Evolutionary conservation across 2,888 invertebrate genomes (phyloP).

Genomic region (Microdon myrmicae): DNA sequence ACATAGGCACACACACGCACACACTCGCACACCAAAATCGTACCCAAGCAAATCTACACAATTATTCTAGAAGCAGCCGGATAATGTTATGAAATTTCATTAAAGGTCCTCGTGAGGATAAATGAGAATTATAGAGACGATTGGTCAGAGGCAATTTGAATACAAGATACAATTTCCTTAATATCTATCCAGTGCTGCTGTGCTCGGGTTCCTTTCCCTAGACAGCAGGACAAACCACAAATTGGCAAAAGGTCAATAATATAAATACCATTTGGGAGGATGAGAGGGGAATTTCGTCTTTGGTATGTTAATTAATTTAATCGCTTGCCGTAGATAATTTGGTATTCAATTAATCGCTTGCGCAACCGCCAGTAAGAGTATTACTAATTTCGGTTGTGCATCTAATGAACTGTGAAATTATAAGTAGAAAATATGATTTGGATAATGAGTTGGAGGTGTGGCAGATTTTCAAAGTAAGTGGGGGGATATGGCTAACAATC

Average conservation of each 20-base stretch:
- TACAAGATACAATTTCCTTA: slow-evolving; percentile 32
- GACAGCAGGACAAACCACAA: slow-evolving; percentile 9
- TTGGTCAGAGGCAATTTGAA: slow-evolving; percentile 39
- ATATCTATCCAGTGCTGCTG: slow-evolving; percentile 23
- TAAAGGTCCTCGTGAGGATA: slow-evolving; percentile 35
- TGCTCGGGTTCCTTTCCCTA: slow-evolving; percentile 2
- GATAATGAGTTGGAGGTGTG: neutral
- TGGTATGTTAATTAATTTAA: slow-evolving; percentile 44
- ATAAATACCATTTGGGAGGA: neutral
- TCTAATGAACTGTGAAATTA: slow-evolving; percentile 47
- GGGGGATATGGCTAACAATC: no score
- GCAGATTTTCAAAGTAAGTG: no score
- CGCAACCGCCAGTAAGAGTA: slow-evolving; percentile 45
- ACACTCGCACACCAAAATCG: neutral
- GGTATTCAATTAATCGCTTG: slow-evolving; percentile 49
- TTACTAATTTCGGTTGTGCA: slow-evolving; percentile 43
- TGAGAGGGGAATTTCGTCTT: slow-evolving; percentile 17
- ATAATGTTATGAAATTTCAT: no score
- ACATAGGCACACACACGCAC: neutral
- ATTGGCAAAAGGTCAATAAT: slow-evolving; percentile 1
- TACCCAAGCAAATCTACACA: neutral
- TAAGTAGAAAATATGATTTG: slow-evolving; percentile 39
- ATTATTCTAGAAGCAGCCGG: slow-evolving; percentile 23
- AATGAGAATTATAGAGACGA: slow-evolving; percentile 41
- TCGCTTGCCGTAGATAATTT: slow-evolving; percentile 42